Conservation (phyloP, 2,888 invertebrate genomes). For the Rhamnusium bicolor region DNA sequence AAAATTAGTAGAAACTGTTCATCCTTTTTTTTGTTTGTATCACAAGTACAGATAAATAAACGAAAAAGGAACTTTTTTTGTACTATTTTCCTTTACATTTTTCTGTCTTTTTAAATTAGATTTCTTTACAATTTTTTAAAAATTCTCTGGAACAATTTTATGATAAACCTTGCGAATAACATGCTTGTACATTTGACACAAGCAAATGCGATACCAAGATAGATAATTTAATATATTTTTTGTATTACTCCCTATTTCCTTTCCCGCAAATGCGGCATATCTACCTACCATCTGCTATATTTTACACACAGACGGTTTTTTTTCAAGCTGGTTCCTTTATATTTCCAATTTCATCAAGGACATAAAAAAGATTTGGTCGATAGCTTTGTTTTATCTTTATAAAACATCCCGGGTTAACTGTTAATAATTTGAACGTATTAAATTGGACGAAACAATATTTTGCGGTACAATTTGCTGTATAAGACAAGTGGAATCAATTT, state of each 20-base stretch:
- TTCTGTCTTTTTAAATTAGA: too few species aligned
- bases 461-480: too few species aligned
- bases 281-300: conserved; percentile 14
- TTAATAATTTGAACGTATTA: not conserved
- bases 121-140: too few species aligned
- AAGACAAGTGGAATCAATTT: too few species aligned
- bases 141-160: too few species aligned
- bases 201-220: conserved; percentile 7
- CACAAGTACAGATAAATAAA: too few species aligned
- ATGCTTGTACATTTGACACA: not conserved
- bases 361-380: not conserved
- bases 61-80: too few species aligned
- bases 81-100: too few species aligned
- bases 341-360: not conserved
- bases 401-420: not conserved
- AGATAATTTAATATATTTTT: conserved; percentile 22
- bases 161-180: not conserved
- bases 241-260: conserved; percentile 6
- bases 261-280: conserved; percentile 15
- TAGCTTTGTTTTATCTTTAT: not conserved
- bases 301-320: conserved; percentile 16
- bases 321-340: not conserved
- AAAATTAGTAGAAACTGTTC: too few species aligned
- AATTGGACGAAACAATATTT: not conserved
- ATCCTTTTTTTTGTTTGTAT: too few species aligned